These are phyloP conservation scores for Centroberyx gerrardi DNA, from an alignment of 2,797 vertebrate genomes.

Conservation along the genomic window DNA sequence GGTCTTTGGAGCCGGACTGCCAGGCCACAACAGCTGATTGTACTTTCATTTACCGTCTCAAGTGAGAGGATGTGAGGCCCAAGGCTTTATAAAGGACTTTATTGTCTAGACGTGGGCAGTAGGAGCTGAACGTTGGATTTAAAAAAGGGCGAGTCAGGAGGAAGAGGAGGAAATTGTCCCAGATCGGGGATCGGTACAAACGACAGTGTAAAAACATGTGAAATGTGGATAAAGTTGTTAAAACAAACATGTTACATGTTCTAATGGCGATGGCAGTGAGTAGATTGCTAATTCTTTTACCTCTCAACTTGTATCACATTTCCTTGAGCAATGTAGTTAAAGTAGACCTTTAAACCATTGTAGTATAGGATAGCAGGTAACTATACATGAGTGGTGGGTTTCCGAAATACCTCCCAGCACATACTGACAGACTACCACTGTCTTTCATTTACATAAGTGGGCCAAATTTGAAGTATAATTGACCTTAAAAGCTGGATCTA, in stretches of 20 bases:
- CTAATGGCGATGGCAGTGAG: slow-evolving; percentile 18
- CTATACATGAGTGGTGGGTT: slow-evolving; percentile 12
- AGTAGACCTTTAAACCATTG: slow-evolving; percentile 13
- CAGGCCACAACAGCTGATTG: slow-evolving; percentile 63
- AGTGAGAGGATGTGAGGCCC: slow-evolving; percentile 63
- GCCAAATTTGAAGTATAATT: slow-evolving; percentile 28
- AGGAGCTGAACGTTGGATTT: slow-evolving; percentile 53
- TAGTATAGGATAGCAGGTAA: slow-evolving; percentile 23
- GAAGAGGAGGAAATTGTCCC: slow-evolving; percentile 73
- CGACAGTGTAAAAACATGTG: slow-evolving; percentile 63
- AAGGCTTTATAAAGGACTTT: slow-evolving; percentile 74
- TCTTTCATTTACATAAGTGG: slow-evolving; percentile 39
- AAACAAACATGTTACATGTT: slow-evolving; percentile 50
- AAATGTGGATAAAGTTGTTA: slow-evolving; percentile 56
- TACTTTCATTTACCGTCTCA: slow-evolving; percentile 61
- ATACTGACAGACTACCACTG: slow-evolving; percentile 26
- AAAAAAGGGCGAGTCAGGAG: slow-evolving; percentile 50
- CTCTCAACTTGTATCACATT: slow-evolving; percentile 34
- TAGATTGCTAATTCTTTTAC: slow-evolving; percentile 13
- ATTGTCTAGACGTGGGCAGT: slow-evolving; percentile 74
- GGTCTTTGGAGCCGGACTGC: slow-evolving; percentile 32
- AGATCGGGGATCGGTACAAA: slow-evolving; percentile 54
- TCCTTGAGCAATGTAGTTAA: slow-evolving; percentile 6
- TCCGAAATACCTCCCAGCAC: slow-evolving; percentile 13
- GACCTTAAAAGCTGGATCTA: slow-evolving; percentile 46